These are phyloP conservation scores for Pitangus sulphuratus DNA, from an alignment of 2,797 vertebrate species.

Conservation along the genomic window DNA sequence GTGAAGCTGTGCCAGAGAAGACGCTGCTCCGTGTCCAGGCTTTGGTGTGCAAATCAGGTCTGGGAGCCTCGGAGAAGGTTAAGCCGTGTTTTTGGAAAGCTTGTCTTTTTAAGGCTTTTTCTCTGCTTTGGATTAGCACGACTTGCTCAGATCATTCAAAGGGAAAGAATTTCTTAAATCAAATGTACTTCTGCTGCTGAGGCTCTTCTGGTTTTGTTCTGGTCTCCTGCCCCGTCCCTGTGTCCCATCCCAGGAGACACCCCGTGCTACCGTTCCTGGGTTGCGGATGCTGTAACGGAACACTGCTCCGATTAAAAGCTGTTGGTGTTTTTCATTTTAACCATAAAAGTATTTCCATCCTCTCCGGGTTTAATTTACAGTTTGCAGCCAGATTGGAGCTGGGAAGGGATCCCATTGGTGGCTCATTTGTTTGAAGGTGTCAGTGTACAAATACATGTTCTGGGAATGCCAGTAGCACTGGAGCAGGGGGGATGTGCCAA, in stretches of 20 bases:
- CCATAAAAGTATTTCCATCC: neutral
- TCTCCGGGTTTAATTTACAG: slow-evolving; percentile 2
- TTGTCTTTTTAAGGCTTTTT: neutral
- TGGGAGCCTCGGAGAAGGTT: neutral
- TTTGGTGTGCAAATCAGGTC: neutral
- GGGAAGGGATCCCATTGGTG: slow-evolving; percentile 30
- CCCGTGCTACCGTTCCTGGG: fast-evolving
- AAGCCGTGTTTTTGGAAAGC: neutral
- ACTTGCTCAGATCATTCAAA: neutral
- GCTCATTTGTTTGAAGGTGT: slow-evolving; percentile 24
- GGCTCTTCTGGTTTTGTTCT: neutral
- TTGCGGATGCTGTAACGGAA: fast-evolving
- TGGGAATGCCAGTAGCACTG: neutral
- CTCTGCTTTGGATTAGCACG: neutral
- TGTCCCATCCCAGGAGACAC: neutral
- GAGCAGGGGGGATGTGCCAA: neutral
- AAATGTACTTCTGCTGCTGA: neutral
- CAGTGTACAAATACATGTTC: neutral
- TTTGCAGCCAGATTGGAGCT: slow-evolving; percentile 3
- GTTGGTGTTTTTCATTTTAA: neutral
- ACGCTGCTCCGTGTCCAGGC: fast-evolving
- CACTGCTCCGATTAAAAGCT: neutral
- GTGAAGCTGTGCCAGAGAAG: neutral
- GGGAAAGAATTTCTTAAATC: neutral
- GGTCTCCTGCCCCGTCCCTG: neutral